These are phyloP conservation scores for Ia io DNA, from an alignment of 2,113 vertebrate species.

Conservation along the genomic window DNA sequence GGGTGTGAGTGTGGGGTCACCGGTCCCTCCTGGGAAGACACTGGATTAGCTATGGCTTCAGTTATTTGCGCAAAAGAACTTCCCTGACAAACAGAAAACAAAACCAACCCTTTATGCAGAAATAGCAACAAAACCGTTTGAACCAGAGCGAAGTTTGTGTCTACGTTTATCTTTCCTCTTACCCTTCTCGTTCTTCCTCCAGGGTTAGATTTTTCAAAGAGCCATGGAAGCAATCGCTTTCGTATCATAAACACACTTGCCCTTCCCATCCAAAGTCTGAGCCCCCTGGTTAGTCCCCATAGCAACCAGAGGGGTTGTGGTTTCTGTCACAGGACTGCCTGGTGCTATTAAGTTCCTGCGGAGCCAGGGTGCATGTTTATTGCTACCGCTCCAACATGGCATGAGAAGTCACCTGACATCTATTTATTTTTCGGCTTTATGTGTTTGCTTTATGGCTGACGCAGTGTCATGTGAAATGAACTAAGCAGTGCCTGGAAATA, in stretches of 20 bases:
- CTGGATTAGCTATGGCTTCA: background rate
- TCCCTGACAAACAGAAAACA: background rate
- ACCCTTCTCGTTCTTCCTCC: background rate
- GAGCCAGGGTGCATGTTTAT: conserved; percentile 32
- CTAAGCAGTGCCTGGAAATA: background rate
- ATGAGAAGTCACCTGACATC: background rate
- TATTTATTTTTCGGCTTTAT: conserved; percentile 5
- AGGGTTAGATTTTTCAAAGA: background rate
- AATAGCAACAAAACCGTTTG: background rate
- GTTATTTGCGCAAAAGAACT: background rate
- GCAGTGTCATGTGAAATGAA: background rate
- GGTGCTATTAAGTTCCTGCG: background rate
- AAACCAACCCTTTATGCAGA: background rate
- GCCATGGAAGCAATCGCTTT: background rate
- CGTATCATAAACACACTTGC: background rate
- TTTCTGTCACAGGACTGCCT: background rate
- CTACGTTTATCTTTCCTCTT: background rate
- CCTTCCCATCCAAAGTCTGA: conserved; percentile 65
- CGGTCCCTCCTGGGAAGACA: background rate
- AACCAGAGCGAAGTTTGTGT: background rate
- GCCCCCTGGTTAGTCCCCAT: background rate
- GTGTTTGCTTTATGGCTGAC: background rate
- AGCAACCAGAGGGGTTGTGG: background rate
- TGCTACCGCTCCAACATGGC: background rate
- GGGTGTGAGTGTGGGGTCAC: background rate